Percentiles rank a stretch among this genome's conserved stretches.
phyloP scores from a whole-genome alignment of 2,113 vertebrate species.

The Xiphias gladius region DNA sequence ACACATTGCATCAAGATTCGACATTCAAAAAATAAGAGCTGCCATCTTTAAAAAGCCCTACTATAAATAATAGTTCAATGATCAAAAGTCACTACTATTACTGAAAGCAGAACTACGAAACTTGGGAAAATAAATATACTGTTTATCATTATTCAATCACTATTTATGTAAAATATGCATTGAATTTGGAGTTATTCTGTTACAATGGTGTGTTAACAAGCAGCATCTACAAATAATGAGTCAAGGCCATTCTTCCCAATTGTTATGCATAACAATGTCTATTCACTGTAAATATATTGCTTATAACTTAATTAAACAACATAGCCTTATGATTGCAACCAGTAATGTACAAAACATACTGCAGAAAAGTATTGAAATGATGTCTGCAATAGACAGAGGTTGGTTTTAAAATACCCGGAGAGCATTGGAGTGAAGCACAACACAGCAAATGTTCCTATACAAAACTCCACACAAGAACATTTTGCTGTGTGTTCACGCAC shows the following conservation, averaged over 20 bases:
- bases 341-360: not conserved
- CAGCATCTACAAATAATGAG: not conserved
- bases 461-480: slow-evolving; percentile 13
- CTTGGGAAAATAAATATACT: not conserved
- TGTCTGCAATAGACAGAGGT: not conserved
- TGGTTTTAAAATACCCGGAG: not conserved
- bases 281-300: not conserved
- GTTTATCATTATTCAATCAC: slow-evolving; percentile 7
- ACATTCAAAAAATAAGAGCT: slow-evolving; percentile 26
- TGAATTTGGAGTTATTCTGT: slow-evolving; percentile 6
- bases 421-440: not conserved
- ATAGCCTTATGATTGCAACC: not conserved
- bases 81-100: not conserved
- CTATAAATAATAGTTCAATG: slow-evolving; percentile 6
- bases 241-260: not conserved
- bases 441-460: not conserved
- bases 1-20: slow-evolving; percentile 28
- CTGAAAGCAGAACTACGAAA: not conserved
- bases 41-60: not conserved
- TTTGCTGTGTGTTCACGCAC: slow-evolving; percentile 18
- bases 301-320: not conserved
- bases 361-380: not conserved
- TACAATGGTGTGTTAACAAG: not conserved
- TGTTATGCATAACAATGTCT: not conserved
- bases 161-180: slow-evolving; percentile 9